Evolutionary conservation across 2,113 vertebrate genomes (phyloP).

Genomic region (Albula glossodonta): DNA sequence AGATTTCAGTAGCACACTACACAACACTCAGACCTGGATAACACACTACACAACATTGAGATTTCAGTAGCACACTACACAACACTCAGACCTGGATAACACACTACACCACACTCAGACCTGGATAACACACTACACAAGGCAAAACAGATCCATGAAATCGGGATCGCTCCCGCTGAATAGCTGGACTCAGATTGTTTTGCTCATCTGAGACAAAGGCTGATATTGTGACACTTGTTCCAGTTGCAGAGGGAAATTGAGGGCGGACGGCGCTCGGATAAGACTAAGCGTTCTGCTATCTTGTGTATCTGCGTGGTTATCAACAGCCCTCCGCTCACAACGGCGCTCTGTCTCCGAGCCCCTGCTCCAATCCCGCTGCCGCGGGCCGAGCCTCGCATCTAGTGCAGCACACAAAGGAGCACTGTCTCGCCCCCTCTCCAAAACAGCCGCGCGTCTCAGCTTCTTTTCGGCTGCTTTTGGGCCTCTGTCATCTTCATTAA

Average conservation of each 20-base stretch:
- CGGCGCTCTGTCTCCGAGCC: background rate
- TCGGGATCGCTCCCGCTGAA: background rate
- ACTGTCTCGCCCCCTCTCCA: background rate
- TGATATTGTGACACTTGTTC: background rate
- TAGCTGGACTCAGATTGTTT: background rate
- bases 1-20: no score
- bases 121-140: background rate
- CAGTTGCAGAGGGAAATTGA: background rate
- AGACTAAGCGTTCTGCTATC: background rate
- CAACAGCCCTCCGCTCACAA: background rate
- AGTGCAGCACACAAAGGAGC: background rate
- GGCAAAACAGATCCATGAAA: background rate
- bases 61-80: no score
- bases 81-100: no score
- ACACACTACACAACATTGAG: no score
- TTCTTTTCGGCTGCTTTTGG: background rate
- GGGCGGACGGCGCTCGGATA: background rate
- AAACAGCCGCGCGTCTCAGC: background rate
- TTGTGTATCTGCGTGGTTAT: background rate
- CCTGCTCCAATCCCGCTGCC: background rate
- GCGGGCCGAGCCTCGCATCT: background rate
- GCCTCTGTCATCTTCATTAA: background rate
- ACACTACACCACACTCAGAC: background rate
- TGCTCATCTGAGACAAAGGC: conserved; percentile 1
- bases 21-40: no score